These are phyloP conservation scores for Urocyon cinereoargenteus DNA, from an alignment of 2,797 vertebrate genomes.

Conservation along the genomic window DNA sequence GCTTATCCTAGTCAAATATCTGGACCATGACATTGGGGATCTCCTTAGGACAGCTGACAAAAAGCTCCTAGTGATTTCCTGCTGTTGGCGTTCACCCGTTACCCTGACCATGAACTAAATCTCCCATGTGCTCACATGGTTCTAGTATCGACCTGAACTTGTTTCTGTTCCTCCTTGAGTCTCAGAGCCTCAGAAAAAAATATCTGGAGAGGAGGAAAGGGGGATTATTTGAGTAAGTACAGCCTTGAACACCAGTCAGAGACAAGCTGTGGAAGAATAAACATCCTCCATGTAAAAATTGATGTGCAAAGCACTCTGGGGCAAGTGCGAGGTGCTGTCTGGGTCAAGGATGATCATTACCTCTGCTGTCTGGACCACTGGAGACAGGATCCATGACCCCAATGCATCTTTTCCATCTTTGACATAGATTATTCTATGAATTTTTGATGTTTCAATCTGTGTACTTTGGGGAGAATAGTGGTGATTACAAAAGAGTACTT, in stretches of 20 bases:
- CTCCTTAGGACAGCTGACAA: neutral
- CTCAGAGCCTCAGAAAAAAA: neutral
- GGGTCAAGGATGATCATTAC: constrained; percentile 22
- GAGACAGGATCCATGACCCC: constrained; percentile 57
- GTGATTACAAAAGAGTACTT: constrained; percentile 56
- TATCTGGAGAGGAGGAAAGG: neutral
- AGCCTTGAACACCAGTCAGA: constrained; percentile 20
- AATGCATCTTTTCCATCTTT: constrained; percentile 31
- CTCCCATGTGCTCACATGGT: neutral
- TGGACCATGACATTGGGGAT: neutral
- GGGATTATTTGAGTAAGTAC: neutral
- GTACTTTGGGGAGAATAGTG: constrained; percentile 44
- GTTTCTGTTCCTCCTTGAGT: neutral
- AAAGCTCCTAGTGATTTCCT: neutral
- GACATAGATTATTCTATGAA: constrained; percentile 71
- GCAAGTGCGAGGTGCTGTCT: neutral
- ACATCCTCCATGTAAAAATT: neutral
- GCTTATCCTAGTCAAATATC: neutral
- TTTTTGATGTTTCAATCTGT: constrained; percentile 75
- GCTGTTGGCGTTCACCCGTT: neutral
- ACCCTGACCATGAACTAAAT: neutral
- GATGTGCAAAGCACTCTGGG: neutral
- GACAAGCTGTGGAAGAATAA: constrained; percentile 12
- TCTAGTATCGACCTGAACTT: neutral
- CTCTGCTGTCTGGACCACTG: constrained; percentile 10